Base-by-base conservation (phyloP, 2,113 vertebrate species). In the Ophthalmolycus amberensis region DNA sequence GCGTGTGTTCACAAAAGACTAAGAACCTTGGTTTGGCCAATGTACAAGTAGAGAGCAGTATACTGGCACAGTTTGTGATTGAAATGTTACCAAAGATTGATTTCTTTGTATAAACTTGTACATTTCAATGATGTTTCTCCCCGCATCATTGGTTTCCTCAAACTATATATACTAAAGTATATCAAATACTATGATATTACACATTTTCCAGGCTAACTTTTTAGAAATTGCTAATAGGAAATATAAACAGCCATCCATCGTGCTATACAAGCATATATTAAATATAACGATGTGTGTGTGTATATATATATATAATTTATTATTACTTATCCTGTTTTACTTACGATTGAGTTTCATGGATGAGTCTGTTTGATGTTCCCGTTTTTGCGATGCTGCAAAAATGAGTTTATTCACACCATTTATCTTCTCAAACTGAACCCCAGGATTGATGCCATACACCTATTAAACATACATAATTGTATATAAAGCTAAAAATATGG, bases 361-460 rank as follows among this genome's bases (percentile, higher is more conserved):
- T 67, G 50, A 44, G 74, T 78, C 34, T 32, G 42, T 71, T 71
- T 42, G n/a, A 63, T n/a, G 18, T 37, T 14, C 22, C 9, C 2
- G 9, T 76, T 46, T 82, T 40, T 64, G 12, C 27, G n/a, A 9
- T 38, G 18, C 62, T 66, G 40, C 50, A 37, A 50, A 34, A 58
- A 44, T 44, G 40, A 5, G 9, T 60, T 67, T 71, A 85, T 71
- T 75, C 59, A 14, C 54, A 52, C 14, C 20, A 29, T 80, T 76
- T 52, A 60, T 80, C 77, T 60, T 37, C 40, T 64, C 20, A 70
- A 58, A 64, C 38, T 64, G n/a, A 75, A 58, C 29, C 4, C 0
- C 6, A 20, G 6, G 10, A 10, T n/a, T 56, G 18, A 64, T 38
- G 25, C 10, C 16, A 10, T 42, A 4, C 3, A 38, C 4, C 5